These are phyloP conservation scores for Calephelis perditalis DNA, from an alignment of 2,888 invertebrate species.

Conservation along the genomic window DNA sequence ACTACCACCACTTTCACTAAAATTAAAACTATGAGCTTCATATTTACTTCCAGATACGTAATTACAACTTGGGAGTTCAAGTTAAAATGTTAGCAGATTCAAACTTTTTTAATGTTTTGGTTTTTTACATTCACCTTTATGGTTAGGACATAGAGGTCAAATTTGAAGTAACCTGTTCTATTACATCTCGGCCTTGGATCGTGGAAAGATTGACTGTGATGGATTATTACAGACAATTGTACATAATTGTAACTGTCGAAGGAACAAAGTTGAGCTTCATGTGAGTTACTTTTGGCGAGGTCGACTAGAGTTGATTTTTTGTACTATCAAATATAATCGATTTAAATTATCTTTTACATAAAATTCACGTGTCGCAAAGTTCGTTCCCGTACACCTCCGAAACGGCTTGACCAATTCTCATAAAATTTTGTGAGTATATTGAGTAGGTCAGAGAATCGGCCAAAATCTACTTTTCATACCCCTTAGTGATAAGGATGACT, in stretches of 20 bases:
- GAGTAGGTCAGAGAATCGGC: no score
- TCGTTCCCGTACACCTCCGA: no score
- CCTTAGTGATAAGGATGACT: no score
- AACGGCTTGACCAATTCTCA: no score
- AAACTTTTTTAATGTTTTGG: constrained; percentile 20
- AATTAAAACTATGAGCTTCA: constrained; percentile 33
- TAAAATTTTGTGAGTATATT: no score
- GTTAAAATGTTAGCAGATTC: constrained; percentile 44
- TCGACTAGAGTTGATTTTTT: neutral
- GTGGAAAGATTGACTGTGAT: constrained; percentile 54
- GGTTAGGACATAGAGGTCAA: constrained; percentile 20
- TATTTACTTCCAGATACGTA: constrained; percentile 39
- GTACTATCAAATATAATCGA: neutral
- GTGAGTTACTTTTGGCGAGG: constrained; percentile 1
- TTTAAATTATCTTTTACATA: no score
- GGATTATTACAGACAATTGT: constrained; percentile 31
- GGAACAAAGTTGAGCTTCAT: neutral
- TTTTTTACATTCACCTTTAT: constrained; percentile 18
- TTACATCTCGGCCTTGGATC: constrained; percentile 40
- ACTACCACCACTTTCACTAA: constrained; percentile 32
- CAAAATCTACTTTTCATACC: no score
- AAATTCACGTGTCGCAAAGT: no score
- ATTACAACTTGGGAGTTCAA: constrained; percentile 42
- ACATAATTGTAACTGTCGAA: constrained; percentile 7
- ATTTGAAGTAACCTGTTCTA: constrained; percentile 19